A percentile compares a stretch with the other conserved stretches of the same genome.
Conservation (phyloP, 2,888 invertebrate species). For the Leuctra nigra region DNA sequence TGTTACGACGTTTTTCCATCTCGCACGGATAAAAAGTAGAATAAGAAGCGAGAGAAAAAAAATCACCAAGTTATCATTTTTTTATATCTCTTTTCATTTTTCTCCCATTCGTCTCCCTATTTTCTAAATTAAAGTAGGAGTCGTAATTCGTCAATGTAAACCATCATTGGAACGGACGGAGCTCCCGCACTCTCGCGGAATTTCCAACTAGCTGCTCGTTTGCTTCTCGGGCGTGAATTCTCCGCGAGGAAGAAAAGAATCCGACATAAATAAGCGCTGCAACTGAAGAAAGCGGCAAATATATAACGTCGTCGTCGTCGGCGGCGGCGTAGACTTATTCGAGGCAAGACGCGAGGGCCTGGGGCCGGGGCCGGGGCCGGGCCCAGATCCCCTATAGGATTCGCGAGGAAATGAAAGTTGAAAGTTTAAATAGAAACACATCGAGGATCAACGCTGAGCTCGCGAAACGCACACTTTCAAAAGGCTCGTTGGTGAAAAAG, state of each 20-base stretch:
- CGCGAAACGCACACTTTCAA: not conserved
- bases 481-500: too few relatives aligned
- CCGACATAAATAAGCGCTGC: too few relatives aligned
- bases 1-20: not conserved
- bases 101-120: not conserved
- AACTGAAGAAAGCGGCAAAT: too few relatives aligned
- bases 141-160: slow-evolving; percentile 4
- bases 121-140: not conserved
- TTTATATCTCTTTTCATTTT: not conserved
- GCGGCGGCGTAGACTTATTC: too few relatives aligned
- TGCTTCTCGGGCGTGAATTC: too few relatives aligned
- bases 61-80: slow-evolving; percentile 8
- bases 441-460: not conserved
- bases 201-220: too few relatives aligned
- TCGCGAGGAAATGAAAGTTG: not conserved
- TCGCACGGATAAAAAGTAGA: not conserved
- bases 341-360: not conserved
- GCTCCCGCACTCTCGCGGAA: too few relatives aligned
- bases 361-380: not conserved
- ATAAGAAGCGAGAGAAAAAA: too few relatives aligned
- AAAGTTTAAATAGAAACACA: not conserved
- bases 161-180: too few relatives aligned
- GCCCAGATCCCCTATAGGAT: not conserved
- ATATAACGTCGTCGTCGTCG: too few relatives aligned
- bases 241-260: too few relatives aligned